Evolutionary conservation across 2,113 vertebrate species (phyloP).

Genomic region (Numenius arquata): DNA sequence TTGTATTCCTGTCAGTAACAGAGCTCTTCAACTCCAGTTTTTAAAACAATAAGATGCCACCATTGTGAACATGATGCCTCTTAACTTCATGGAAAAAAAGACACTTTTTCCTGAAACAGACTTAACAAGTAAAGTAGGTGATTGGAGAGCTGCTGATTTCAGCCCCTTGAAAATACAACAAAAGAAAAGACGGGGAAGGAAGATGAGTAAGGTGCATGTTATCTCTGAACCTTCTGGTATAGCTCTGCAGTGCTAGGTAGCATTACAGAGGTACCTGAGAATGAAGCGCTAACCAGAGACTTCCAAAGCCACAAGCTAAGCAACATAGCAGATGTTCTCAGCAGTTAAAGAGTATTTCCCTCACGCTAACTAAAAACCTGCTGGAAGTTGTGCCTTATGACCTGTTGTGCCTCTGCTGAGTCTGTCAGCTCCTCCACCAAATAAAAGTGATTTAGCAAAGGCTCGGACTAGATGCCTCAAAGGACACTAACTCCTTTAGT

Average conservation of each 20-base stretch:
- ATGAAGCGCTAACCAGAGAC: neutral
- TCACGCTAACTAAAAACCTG: neutral
- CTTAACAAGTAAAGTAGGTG: neutral
- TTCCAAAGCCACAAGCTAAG: neutral
- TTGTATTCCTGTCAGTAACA: neutral
- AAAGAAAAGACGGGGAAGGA: neutral
- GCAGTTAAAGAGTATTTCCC: neutral
- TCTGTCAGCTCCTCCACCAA: neutral
- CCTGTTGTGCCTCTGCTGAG: neutral
- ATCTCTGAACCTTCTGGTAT: neutral
- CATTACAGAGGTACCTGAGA: neutral
- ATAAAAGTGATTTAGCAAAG: neutral
- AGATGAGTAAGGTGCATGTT: rapidly evolving
- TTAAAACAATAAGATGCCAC: neutral
- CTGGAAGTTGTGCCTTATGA: neutral
- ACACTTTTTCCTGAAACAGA: neutral
- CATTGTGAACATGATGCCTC: neutral
- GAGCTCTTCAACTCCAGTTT: neutral
- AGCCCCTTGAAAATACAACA: neutral
- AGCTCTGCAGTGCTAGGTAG: neutral
- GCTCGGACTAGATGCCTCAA: neutral
- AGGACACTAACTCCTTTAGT: neutral
- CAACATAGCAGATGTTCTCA: neutral
- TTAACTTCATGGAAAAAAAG: neutral
- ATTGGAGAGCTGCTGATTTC: neutral